A percentile compares a stretch with the other conserved stretches of the same genome.
Evolutionary conservation across 2,888 invertebrate species (phyloP).

Genomic region (Hedya salicella): DNA sequence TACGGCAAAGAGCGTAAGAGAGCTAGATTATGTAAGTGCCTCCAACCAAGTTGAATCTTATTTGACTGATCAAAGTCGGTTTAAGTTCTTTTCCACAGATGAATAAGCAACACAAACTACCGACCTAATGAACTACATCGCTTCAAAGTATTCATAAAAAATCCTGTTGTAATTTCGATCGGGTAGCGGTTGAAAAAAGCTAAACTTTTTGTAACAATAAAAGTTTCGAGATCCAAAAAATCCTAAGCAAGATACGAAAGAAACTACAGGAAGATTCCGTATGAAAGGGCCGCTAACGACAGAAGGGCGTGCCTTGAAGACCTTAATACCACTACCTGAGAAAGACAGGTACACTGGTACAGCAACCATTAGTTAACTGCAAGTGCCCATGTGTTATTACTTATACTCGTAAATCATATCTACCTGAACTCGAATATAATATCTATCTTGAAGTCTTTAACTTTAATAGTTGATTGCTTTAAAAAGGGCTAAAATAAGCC

Average conservation of each 20-base stretch:
- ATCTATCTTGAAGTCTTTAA: conserved; percentile 1
- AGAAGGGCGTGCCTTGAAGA: conserved; percentile 52
- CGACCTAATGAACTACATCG: background rate
- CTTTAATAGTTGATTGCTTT: conserved; percentile 11
- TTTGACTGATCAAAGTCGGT: background rate
- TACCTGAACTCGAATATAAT: conserved; percentile 15
- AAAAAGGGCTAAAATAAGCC: background rate
- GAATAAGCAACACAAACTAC: background rate
- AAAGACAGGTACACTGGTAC: conserved; percentile 47
- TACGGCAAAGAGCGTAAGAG: too few species aligned
- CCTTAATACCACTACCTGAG: conserved; percentile 56
- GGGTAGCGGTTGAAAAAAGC: conserved; percentile 41
- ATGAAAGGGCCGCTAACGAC: conserved; percentile 51
- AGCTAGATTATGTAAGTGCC: too few species aligned
- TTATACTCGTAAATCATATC: conserved; percentile 26
- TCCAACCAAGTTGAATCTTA: background rate
- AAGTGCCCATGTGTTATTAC: conserved; percentile 31
- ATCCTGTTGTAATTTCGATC: background rate
- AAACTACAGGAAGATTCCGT: conserved; percentile 44
- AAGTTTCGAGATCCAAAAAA: conserved; percentile 44
- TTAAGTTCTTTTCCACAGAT: background rate
- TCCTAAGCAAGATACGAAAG: conserved; percentile 11
- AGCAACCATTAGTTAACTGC: conserved; percentile 27
- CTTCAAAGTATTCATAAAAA: background rate
- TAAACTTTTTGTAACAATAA: conserved; percentile 50